Conservation (phyloP, 1,140 invertebrate species). For the Drosophila navojoa region DNA sequence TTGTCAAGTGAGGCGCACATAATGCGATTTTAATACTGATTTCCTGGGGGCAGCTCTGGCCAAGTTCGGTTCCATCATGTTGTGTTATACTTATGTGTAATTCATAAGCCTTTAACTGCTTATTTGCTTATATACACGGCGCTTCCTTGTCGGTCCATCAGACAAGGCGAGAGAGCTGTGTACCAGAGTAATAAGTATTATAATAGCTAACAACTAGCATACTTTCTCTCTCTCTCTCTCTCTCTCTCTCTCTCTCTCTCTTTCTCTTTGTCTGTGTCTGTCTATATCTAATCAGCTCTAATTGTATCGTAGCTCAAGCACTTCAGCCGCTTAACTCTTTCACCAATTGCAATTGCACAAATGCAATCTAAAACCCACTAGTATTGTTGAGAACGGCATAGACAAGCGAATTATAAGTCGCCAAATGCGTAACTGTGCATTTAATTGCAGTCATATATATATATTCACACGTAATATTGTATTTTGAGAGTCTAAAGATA, state of each 20-base stretch:
- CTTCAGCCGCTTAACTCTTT: constrained; percentile 57
- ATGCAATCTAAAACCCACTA: background rate
- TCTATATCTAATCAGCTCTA: no score
- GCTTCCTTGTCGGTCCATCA: constrained; percentile 28
- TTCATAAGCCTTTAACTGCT: constrained; percentile 70
- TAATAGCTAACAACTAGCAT: constrained; percentile 35
- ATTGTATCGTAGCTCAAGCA: constrained; percentile 40
- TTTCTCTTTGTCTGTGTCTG: background rate
- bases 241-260: background rate
- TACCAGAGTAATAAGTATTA: constrained; percentile 31
- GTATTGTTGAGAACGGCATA: background rate
- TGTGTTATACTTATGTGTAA: constrained; percentile 25
- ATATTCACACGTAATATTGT: no score
- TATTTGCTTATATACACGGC: constrained; percentile 48
- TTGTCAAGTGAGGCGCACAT: constrained; percentile 75
- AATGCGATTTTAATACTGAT: constrained; percentile 81
- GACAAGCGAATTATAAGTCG: background rate
- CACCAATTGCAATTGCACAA: constrained; percentile 26
- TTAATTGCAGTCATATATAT: no score
- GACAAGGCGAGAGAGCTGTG: background rate
- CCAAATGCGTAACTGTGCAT: no score
- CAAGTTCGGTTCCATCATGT: constrained; percentile 56
- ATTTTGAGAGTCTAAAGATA: no score
- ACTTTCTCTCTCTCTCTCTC: background rate
- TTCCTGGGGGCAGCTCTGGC: constrained; percentile 46